Evolutionary conservation across 1,140 invertebrate species (phyloP).

Genomic region (Phymorhynchus buccinoides): DNA sequence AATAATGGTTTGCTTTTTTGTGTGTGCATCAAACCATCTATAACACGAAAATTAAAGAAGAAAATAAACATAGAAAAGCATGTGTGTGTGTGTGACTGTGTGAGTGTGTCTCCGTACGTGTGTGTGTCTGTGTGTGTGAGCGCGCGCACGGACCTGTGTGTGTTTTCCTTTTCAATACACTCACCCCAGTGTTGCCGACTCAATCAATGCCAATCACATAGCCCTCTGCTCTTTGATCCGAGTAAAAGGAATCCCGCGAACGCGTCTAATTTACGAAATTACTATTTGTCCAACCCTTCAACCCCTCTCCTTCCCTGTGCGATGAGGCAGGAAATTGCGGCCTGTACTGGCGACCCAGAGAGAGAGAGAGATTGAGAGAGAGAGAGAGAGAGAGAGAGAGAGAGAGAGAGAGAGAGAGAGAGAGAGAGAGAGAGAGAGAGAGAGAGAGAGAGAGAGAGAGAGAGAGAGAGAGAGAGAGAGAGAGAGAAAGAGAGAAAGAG

Average conservation of each 20-base stretch:
- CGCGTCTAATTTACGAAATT: conserved; percentile 41
- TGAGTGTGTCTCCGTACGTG: background rate
- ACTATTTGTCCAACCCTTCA: conserved; percentile 36
- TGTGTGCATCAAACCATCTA: too few relatives aligned
- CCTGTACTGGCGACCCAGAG: background rate
- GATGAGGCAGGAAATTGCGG: conserved; percentile 32
- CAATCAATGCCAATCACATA: conserved; percentile 42
- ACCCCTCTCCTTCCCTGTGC: background rate
- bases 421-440: background rate
- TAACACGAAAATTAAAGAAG: too few relatives aligned
- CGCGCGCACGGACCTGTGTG: background rate
- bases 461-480: background rate
- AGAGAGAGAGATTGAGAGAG: background rate
- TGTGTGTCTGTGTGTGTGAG: background rate
- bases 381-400: background rate
- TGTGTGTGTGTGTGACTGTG: background rate
- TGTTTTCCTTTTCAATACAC: conserved; percentile 2
- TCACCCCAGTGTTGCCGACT: conserved; percentile 1
- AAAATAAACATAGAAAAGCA: too few relatives aligned
- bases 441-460: background rate
- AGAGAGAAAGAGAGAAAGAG: background rate
- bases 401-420: background rate
- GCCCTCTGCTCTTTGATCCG: conserved; percentile 28
- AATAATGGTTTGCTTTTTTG: too few relatives aligned
- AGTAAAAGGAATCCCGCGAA: conserved; percentile 40